Percentiles rank a stretch among this genome's conserved stretches.
Evolutionary conservation across 2,888 invertebrate genomes (phyloP).

Genomic region (Meloe dianella): DNA sequence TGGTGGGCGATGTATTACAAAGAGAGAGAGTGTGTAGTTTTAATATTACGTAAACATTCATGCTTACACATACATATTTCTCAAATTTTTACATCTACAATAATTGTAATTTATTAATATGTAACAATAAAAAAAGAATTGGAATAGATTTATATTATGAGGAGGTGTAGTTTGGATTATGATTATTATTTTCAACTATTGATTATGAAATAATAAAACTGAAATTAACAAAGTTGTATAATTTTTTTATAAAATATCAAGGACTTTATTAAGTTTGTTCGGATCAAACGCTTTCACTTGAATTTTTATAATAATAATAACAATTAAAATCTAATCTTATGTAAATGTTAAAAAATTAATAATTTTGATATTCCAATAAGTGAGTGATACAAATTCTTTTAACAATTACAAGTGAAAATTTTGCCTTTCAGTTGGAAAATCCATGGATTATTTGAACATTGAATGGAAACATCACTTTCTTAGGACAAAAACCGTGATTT

Average conservation of each 20-base stretch:
- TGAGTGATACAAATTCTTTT: no score
- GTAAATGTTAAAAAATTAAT: no score
- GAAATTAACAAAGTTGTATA: neutral
- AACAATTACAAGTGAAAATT: no score
- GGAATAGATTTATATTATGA: neutral
- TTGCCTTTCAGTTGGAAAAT: neutral
- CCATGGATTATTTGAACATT: neutral
- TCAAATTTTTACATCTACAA: neutral
- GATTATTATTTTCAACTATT: neutral
- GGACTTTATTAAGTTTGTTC: neutral
- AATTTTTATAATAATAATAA: neutral
- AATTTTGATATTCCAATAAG: neutral
- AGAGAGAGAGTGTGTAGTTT: neutral
- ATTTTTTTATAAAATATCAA: slow-evolving; percentile 2
- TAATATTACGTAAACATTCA: neutral
- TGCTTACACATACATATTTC: neutral
- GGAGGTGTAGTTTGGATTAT: neutral
- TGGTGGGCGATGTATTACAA: neutral
- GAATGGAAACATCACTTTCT: no score
- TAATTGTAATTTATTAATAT: neutral
- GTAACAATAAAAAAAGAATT: neutral
- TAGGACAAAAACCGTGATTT: neutral
- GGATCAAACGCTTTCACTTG: neutral
- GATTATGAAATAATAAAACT: neutral
- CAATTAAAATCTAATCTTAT: no score